Conservation (phyloP, 2,113 vertebrate genomes). For the Furnarius figulus region DNA sequence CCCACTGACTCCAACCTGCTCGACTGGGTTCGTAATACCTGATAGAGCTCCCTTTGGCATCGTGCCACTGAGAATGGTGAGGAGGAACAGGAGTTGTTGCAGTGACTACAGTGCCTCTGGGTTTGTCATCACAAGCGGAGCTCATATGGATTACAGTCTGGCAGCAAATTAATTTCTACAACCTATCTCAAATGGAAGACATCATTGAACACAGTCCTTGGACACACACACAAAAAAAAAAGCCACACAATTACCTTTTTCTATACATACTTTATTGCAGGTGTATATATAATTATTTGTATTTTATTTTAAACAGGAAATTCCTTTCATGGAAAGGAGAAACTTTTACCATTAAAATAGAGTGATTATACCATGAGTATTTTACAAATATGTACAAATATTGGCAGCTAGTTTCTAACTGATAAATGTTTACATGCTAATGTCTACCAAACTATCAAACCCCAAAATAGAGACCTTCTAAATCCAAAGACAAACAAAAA, state of each 20-base stretch:
- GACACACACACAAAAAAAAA: neutral
- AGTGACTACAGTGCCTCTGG: neutral
- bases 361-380: slow-evolving; percentile 29
- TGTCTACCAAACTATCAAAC: neutral
- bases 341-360: slow-evolving; percentile 55
- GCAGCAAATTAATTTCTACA: neutral
- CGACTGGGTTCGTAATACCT: neutral
- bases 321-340: slow-evolving; percentile 73
- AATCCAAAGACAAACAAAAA: neutral
- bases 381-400: slow-evolving; percentile 67
- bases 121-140: neutral
- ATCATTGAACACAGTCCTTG: neutral
- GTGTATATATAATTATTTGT: slow-evolving; percentile 51
- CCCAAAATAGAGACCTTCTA: neutral
- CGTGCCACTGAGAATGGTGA: neutral
- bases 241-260: neutral
- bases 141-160: neutral
- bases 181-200: neutral
- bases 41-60: neutral
- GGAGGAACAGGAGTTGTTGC: neutral
- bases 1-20: neutral
- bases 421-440: slow-evolving; percentile 10
- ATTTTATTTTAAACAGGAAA: slow-evolving; percentile 46
- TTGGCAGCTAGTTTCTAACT: slow-evolving; percentile 53
- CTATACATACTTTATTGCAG: slow-evolving; percentile 62